Conservation (phyloP, 2,113 vertebrate species). For the Gorsachius goisagi region DNA sequence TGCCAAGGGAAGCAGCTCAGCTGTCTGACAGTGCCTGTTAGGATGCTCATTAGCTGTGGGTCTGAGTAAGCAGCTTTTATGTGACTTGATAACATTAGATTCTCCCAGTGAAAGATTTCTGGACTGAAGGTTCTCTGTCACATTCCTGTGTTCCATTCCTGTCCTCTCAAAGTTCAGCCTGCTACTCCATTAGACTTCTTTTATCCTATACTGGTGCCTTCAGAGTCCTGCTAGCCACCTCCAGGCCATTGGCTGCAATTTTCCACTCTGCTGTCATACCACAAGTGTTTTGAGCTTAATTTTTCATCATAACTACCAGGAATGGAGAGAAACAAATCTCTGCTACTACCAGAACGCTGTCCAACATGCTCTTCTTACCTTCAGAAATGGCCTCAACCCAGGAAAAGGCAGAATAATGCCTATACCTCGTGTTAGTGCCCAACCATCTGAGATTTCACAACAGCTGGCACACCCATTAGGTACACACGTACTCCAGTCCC, state of each 20-base stretch:
- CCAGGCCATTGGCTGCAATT: neutral
- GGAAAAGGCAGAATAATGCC: neutral
- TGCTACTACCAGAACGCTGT: neutral
- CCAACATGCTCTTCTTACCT: neutral
- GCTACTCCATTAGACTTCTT: neutral
- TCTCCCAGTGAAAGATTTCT: neutral
- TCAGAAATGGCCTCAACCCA: neutral
- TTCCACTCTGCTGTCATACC: neutral
- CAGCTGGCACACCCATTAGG: neutral
- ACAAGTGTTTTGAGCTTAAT: neutral
- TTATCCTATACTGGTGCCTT: neutral
- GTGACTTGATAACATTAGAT: neutral
- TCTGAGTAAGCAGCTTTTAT: neutral
- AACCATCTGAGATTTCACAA: neutral
- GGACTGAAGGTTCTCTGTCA: neutral
- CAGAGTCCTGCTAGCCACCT: neutral
- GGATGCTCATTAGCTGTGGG: neutral
- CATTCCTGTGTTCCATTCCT: neutral
- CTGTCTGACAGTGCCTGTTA: neutral
- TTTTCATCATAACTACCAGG: neutral
- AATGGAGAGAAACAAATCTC: neutral
- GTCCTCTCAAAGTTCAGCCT: neutral
- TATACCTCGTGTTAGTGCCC: neutral
- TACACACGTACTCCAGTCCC: neutral
- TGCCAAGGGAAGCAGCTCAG: neutral